A percentile compares a stretch with the other conserved stretches of the same genome.
Conservation (phyloP, 2,797 vertebrate species). For the Morus bassanus region DNA sequence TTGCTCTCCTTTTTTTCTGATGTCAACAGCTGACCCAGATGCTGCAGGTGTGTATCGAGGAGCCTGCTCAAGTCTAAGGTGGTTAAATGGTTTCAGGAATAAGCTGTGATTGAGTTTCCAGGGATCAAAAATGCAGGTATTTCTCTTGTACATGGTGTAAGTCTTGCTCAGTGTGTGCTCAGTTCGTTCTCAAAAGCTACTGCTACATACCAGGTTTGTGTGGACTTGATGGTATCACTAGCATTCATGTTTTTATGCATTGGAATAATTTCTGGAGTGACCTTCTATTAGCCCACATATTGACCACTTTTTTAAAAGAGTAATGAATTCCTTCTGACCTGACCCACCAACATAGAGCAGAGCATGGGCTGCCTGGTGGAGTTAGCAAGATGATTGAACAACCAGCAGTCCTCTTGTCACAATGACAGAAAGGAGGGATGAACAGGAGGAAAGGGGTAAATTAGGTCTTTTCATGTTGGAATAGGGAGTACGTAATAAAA, state of each 20-base stretch:
- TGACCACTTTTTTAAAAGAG: not conserved
- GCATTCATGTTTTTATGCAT: not conserved
- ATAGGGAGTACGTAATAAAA: not conserved
- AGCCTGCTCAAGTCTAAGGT: not conserved
- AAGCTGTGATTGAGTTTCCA: fast-evolving
- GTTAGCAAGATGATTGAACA: not conserved
- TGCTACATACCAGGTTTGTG: not conserved
- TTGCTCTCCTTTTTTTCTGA: not conserved
- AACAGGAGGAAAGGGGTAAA: not conserved
- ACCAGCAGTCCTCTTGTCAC: not conserved
- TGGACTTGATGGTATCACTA: not conserved
- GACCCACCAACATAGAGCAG: not conserved
- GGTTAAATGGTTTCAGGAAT: not conserved
- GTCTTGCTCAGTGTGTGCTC: not conserved
- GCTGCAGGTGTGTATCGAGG: not conserved
- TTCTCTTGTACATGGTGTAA: fast-evolving
- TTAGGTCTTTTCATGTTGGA: not conserved
- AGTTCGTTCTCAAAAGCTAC: not conserved
- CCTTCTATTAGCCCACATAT: not conserved
- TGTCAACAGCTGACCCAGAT: not conserved
- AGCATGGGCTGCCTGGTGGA: not conserved
- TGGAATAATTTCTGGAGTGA: not conserved
- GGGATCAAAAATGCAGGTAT: not conserved
- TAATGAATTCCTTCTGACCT: not conserved
- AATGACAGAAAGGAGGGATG: not conserved